Percentiles rank a stretch among this genome's conserved stretches.
These are phyloP conservation scores for Drosophila repletoides DNA, from an alignment of 1,140 invertebrate species.

Conservation along the genomic window DNA sequence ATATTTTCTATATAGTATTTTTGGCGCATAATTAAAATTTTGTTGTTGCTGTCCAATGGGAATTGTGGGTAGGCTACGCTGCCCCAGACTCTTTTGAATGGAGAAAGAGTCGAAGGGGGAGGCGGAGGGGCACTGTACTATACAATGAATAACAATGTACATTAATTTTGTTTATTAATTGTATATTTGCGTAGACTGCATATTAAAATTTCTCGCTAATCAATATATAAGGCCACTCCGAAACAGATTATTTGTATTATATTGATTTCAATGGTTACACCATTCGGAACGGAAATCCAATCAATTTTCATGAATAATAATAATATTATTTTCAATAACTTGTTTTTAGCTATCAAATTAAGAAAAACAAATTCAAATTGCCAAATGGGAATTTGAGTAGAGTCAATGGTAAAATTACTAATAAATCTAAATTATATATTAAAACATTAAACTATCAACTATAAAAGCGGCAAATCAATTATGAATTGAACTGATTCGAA, in stretches of 20 bases:
- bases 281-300: neutral
- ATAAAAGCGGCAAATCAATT: too few species aligned
- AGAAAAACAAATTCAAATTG: too few species aligned
- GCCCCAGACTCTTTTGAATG: too few species aligned
- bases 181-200: slow-evolving; percentile 69
- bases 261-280: slow-evolving; percentile 24
- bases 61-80: neutral
- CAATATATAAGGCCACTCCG: slow-evolving; percentile 58
- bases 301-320: slow-evolving; percentile 3
- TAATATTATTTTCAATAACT: neutral
- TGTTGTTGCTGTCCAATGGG: slow-evolving; percentile 47
- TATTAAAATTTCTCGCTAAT: slow-evolving; percentile 68
- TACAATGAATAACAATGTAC: slow-evolving; percentile 79
- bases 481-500: too few species aligned
- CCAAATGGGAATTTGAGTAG: too few species aligned
- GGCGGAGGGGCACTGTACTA: neutral
- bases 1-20: slow-evolving; percentile 61
- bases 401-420: neutral
- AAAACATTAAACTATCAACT: too few species aligned
- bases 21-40: slow-evolving; percentile 70
- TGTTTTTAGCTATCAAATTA: neutral
- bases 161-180: slow-evolving; percentile 80
- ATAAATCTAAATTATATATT: neutral
- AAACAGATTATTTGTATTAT: slow-evolving; percentile 45
- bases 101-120: neutral